Conservation (phyloP, 1,140 invertebrate species). For the Wasmannia auropunctata region DNA sequence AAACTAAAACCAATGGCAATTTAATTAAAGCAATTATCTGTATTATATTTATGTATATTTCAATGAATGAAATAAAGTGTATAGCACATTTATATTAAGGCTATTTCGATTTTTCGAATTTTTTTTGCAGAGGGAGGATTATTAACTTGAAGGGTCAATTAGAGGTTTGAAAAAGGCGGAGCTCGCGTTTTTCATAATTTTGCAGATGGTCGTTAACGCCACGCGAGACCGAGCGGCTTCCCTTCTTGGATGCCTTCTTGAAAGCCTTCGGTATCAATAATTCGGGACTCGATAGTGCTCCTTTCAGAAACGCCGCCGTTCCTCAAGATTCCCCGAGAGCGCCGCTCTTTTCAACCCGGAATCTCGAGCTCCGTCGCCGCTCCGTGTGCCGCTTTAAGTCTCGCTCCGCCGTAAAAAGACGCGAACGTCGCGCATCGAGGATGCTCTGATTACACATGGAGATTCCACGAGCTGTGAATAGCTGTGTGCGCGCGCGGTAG, state of each 20-base stretch:
- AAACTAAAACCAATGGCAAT: neutral
- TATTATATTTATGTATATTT: neutral
- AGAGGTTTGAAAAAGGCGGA: neutral
- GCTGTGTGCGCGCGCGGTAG: neutral
- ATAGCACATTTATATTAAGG: neutral
- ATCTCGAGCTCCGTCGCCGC: conserved; percentile 44
- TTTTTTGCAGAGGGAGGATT: neutral
- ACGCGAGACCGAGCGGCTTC: neutral
- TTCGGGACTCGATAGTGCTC: conserved; percentile 53
- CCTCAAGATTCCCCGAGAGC: conserved; percentile 58
- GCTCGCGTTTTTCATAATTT: neutral
- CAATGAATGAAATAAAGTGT: neutral
- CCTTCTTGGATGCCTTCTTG: conserved; percentile 6
- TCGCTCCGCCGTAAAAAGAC: conserved; percentile 59
- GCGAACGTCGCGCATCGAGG: conserved; percentile 41
- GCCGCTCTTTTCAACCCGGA: conserved; percentile 65
- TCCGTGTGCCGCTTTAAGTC: conserved; percentile 59
- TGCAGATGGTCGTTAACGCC: neutral
- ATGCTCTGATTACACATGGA: conserved; percentile 61
- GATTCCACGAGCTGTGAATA: conserved; percentile 12
- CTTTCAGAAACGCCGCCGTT: conserved; percentile 35
- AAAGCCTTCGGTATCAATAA: conserved; percentile 62
- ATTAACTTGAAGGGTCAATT: neutral
- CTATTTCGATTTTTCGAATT: neutral
- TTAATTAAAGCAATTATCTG: neutral